These are phyloP conservation scores for Nineta flava DNA, from an alignment of 2,888 invertebrate genomes.

Conservation along the genomic window DNA sequence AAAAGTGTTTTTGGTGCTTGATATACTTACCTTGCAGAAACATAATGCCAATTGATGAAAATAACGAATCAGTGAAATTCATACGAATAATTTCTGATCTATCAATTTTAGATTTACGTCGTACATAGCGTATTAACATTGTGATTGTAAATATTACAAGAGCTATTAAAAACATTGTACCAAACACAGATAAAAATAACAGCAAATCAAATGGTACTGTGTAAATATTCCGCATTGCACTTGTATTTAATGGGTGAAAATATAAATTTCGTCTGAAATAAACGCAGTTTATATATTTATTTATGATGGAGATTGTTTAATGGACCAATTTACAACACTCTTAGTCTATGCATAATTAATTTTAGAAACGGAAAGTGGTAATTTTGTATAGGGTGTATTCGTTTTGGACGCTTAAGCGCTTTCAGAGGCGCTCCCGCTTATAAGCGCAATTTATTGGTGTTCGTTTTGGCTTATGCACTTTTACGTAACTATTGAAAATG, in stretches of 20 bases:
- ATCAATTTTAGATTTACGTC: neutral
- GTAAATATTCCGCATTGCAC: slow-evolving; percentile 1
- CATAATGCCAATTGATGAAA: slow-evolving; percentile 45
- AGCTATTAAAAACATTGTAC: neutral
- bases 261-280: slow-evolving; percentile 5
- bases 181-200: neutral
- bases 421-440: too few species aligned
- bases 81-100: neutral
- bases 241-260: neutral
- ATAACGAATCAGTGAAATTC: slow-evolving; percentile 29
- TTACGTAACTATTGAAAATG: too few species aligned
- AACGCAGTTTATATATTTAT: neutral
- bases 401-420: too few species aligned
- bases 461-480: too few species aligned
- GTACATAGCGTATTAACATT: neutral
- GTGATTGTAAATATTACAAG: neutral
- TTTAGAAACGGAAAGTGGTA: too few species aligned
- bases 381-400: too few species aligned
- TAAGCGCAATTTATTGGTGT: too few species aligned
- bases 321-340: too few species aligned
- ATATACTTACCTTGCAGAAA: slow-evolving; percentile 46
- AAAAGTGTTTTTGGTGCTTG: too few species aligned
- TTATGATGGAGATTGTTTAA: too few species aligned
- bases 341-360: neutral
- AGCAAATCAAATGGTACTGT: neutral